Percentiles rank a stretch among this genome's conserved stretches.
phyloP scores from a whole-genome alignment of 2,797 vertebrate genomes.

The Australoheros facetus region DNA sequence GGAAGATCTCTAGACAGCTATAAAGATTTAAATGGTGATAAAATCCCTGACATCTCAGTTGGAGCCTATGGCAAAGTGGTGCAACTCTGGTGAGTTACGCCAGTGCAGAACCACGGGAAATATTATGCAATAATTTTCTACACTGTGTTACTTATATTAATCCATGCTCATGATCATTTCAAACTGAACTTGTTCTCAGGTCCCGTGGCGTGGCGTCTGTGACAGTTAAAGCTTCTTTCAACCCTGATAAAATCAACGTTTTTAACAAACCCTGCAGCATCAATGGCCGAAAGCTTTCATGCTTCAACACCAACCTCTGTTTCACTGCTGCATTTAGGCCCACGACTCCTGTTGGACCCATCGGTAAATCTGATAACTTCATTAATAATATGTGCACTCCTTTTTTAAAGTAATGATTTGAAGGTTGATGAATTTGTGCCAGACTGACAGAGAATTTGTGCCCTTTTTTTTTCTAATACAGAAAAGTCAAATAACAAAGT shows the following conservation, averaged over 20 bases:
- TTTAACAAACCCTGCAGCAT: constrained; percentile 85
- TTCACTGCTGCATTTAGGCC: constrained; percentile 87
- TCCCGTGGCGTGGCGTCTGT: constrained; percentile 87
- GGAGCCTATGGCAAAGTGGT: constrained; percentile 89
- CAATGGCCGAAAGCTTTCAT: constrained; percentile 68
- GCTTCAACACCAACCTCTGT: constrained; percentile 80
- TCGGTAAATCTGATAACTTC: constrained; percentile 79
- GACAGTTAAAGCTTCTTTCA: constrained; percentile 80
- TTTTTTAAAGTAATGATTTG: neutral
- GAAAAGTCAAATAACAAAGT: neutral
- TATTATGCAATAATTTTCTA: neutral
- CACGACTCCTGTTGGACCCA: constrained; percentile 73
- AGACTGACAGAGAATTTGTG: neutral
- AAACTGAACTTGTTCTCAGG: constrained; percentile 76
- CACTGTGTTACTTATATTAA: neutral
- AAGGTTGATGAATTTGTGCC: neutral
- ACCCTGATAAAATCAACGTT: constrained; percentile 88
- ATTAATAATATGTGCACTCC: neutral
- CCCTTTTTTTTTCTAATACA: neutral
- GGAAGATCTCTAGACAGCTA: constrained; percentile 88
- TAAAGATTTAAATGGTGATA: constrained; percentile 87
- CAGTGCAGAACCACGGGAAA: neutral
- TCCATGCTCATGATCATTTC: neutral
- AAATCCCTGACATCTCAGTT: constrained; percentile 87
- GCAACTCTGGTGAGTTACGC: constrained; percentile 88